Base-by-base conservation (phyloP, 2,113 vertebrate genomes). In the Empidonax traillii region DNA sequence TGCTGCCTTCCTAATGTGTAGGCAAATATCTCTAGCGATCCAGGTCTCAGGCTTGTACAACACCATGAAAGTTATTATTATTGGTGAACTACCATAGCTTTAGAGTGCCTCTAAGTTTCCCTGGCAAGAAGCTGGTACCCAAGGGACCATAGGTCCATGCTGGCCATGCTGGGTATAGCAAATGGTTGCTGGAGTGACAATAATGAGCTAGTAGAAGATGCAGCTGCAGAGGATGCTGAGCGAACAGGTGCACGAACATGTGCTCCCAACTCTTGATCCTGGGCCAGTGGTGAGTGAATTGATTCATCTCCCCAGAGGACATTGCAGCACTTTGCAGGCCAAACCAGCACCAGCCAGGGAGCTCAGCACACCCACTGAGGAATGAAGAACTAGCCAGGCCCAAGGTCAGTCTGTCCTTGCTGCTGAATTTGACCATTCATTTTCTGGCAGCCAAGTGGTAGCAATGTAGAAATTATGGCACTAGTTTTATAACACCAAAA, bases 241-340 rank as follows among this genome's bases (percentile, higher is more conserved):
- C 0, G 1, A 68, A 8, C 37, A 39, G 14, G 8, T 37, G 20
- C 37, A 25, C 1, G 2, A 72, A 39, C 5, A 33, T 0, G 1
- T 25, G 28, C 28, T 78, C n/a, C 31, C 35, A 89, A 3, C 7
- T 44, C 18, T 31, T 44, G 14, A 33, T 33, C 14, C 58, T 35
- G 20, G 62, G n/a, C 12, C 49, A 65, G 24, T 10, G 61, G 7
- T 2, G 10, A 35, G 9, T 12, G 7, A 4, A 12, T 17, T 41
- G 14, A 21, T 35, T 27, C 30, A 21, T 23, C 17, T 47, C 61
- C 30, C 33, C 27, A 71, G 5, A 75, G 21, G 27, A 62, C 20
- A 30, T 18, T 72, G 20, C 6, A 81, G 30, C 10, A 71, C 18
- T 53, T 56, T 30, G 4, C 44, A 55, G 66, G 19, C 10, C 19